Evolutionary conservation across 2,888 invertebrate species (phyloP).

Genomic region (Protula sp.): DNA sequence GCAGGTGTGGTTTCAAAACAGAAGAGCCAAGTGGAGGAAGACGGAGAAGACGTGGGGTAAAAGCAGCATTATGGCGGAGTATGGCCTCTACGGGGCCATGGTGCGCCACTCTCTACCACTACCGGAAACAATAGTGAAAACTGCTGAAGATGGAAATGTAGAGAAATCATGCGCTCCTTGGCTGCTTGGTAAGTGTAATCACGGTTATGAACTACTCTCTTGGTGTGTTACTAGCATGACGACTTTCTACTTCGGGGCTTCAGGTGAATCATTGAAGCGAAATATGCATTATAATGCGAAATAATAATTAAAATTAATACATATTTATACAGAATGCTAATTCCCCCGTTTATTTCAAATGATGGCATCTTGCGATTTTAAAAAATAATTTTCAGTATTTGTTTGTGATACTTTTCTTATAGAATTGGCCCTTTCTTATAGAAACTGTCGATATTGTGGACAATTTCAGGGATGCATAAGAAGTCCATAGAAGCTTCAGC

Average conservation of each 20-base stretch:
- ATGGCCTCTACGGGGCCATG: conserved; percentile 99
- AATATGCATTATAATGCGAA: too few relatives aligned
- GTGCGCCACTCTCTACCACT: conserved; percentile 96
- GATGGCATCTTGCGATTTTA: too few relatives aligned
- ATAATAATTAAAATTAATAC: too few relatives aligned
- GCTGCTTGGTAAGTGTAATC: conserved; percentile 78
- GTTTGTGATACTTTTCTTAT: background rate
- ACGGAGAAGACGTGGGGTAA: conserved; percentile 99
- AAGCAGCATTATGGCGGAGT: conserved; percentile 99
- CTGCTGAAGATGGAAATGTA: conserved; percentile 70
- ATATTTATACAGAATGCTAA: too few relatives aligned
- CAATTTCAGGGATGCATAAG: conserved; percentile 99
- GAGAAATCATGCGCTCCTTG: conserved; percentile 86
- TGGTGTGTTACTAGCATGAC: too few relatives aligned
- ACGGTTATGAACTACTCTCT: too few relatives aligned
- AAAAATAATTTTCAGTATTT: background rate
- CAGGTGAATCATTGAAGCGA: too few relatives aligned
- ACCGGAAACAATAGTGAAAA: conserved; percentile 93
- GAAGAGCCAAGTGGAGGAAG: conserved; percentile 98
- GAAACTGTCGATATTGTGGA: too few relatives aligned
- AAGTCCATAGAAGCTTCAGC: conserved; percentile 96
- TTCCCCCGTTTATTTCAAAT: too few relatives aligned
- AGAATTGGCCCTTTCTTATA: conserved; percentile 2
- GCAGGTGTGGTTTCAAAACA: conserved; percentile 99
- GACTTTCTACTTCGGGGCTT: too few relatives aligned